Conservation (phyloP, 2,888 invertebrate genomes). For the Electrophaes corylata region DNA sequence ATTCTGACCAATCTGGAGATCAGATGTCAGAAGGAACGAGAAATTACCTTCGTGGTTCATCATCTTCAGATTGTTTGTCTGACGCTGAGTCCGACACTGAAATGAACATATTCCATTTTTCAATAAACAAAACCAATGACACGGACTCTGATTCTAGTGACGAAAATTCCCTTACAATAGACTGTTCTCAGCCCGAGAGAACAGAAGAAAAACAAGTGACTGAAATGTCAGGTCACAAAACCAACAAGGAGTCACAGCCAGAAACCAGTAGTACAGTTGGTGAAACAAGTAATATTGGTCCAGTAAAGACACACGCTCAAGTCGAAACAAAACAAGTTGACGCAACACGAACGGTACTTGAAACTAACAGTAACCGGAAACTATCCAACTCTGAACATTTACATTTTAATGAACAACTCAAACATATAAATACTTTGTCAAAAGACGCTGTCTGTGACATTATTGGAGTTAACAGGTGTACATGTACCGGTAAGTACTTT, state of each 20-base stretch:
- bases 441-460: constrained; percentile 23
- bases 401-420: neutral
- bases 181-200: neutral
- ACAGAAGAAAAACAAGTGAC: neutral
- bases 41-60: neutral
- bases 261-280: neutral
- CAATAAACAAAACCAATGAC: neutral
- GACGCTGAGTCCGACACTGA: neutral
- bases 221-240: neutral
- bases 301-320: neutral
- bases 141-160: constrained; percentile 8
- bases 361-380: neutral
- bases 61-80: neutral
- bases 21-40: neutral
- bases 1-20: neutral
- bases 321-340: neutral
- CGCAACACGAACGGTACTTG: neutral
- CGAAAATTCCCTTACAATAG: neutral
- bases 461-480: constrained; percentile 54
- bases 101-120: constrained; percentile 17
- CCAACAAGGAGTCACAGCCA: neutral
- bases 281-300: neutral
- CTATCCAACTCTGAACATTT: neutral
- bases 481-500: constrained; percentile 58
- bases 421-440: neutral